These are phyloP conservation scores for Heterochromis multidens DNA, from an alignment of 2,113 vertebrate species.

Conservation along the genomic window DNA sequence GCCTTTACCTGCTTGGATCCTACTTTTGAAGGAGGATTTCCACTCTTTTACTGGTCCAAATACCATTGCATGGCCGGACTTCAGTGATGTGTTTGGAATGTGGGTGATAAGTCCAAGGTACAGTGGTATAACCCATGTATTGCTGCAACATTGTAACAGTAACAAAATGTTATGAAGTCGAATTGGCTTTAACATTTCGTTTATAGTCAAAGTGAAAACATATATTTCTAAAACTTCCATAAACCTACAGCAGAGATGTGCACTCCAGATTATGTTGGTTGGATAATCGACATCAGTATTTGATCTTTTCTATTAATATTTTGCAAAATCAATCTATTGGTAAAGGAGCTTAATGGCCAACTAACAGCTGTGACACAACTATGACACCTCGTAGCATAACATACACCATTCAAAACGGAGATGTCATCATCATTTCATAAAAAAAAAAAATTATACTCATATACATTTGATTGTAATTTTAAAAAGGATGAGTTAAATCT, in stretches of 20 bases:
- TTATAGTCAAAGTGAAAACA: not conserved
- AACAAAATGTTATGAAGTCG: not conserved
- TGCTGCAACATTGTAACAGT: slow-evolving; percentile 11
- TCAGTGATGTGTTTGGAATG: slow-evolving; percentile 25
- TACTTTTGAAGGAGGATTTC: not conserved
- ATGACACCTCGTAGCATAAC: not conserved
- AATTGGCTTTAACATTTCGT: not conserved
- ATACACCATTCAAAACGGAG: not conserved
- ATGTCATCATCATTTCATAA: not conserved
- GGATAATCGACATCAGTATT: not conserved
- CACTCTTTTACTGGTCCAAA: slow-evolving; percentile 20
- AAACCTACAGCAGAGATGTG: not conserved
- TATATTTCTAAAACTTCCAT: not conserved
- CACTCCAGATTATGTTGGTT: not conserved
- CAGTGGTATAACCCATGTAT: slow-evolving; percentile 26
- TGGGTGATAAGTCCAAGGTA: slow-evolving; percentile 35
- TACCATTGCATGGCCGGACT: slow-evolving; percentile 35
- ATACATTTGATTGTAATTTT: slow-evolving; percentile 27
- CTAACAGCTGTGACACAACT: not conserved
- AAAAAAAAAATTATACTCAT: not conserved
- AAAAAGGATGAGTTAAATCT: not conserved
- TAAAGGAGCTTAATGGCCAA: not conserved
- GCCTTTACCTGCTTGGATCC: not conserved
- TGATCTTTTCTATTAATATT: not conserved
- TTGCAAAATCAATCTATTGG: not conserved